A percentile compares a stretch with the other conserved stretches of the same genome.
Conservation (phyloP, 2,113 vertebrate species). For the Saiga tatarica region DNA sequence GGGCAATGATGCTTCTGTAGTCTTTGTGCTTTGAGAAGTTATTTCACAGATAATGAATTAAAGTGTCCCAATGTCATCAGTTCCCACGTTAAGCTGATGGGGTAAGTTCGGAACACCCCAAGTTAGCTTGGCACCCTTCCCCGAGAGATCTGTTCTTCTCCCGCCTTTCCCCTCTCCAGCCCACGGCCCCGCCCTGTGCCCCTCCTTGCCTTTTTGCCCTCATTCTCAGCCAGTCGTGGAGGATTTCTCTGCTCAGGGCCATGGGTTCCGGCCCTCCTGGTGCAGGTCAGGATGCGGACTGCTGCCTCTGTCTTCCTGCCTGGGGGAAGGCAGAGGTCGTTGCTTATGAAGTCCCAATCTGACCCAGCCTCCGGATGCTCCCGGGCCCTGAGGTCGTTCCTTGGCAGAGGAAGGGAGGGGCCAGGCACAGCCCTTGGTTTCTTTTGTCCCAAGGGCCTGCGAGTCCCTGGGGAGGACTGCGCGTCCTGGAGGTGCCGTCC, state of each 20-base stretch:
- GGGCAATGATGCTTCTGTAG: neutral
- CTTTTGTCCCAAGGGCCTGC: neutral
- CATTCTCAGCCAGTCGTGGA: neutral
- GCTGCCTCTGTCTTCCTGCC: neutral
- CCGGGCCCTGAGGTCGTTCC: neutral
- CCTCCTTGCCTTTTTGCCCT: too few species aligned
- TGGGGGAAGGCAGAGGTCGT: too few species aligned
- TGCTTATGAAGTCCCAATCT: neutral
- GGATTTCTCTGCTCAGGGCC: neutral
- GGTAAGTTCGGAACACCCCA: neutral
- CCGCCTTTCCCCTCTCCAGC: rapidly evolving
- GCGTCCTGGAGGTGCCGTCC: neutral
- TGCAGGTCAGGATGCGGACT: neutral
- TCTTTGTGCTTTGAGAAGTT: neutral
- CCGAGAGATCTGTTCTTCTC: neutral
- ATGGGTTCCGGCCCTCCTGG: neutral
- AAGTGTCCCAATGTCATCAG: neutral
- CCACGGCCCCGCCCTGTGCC: rapidly evolving
- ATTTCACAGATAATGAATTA: neutral
- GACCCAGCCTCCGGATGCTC: neutral
- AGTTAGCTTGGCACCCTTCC: neutral
- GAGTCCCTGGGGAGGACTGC: neutral
- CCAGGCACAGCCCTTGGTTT: neutral
- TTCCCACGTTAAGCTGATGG: neutral
- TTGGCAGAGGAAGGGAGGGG: too few species aligned